Evolutionary conservation across 1,140 invertebrate genomes (phyloP).

Genomic region (Zaprionus tsacasi): DNA sequence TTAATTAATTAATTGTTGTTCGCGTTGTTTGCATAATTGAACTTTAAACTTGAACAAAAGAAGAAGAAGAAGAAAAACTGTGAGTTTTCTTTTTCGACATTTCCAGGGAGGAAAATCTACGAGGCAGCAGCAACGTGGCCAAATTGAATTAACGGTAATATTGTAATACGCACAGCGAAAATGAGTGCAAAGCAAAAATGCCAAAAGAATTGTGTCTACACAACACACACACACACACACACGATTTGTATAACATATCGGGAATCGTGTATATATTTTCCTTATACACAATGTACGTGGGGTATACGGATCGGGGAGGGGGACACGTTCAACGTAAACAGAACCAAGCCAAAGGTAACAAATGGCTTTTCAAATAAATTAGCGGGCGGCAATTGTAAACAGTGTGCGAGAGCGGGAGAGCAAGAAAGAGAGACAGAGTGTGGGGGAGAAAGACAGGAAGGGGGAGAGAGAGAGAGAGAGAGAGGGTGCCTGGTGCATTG

Average conservation of each 20-base stretch:
- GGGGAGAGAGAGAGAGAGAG: constrained; percentile 2
- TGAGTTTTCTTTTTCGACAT: neutral
- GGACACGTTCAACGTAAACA: constrained; percentile 60
- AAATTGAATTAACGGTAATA: constrained; percentile 75
- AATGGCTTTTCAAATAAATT: constrained; percentile 82
- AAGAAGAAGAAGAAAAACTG: constrained; percentile 19
- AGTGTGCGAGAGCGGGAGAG: constrained; percentile 20
- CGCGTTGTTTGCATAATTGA: constrained; percentile 38
- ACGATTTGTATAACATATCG: constrained; percentile 35
- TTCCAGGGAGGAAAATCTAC: neutral
- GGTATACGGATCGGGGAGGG: neutral
- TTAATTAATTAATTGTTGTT: constrained; percentile 20
- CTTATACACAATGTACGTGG: constrained; percentile 16
- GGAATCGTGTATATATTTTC: constrained; percentile 21
- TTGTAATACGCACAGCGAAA: constrained; percentile 46
- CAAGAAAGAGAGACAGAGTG: constrained; percentile 23
- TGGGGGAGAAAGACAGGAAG: neutral
- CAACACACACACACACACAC: constrained; percentile 4
- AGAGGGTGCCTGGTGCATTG: constrained; percentile 33
- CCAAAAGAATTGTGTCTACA: constrained; percentile 14
- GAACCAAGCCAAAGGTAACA: constrained; percentile 76
- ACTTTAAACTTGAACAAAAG: constrained; percentile 29
- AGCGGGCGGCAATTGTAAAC: constrained; percentile 71
- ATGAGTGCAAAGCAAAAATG: constrained; percentile 23
- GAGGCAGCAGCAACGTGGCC: neutral